Evolutionary conservation across 1,140 invertebrate species (phyloP), one percentile per base, ranked within the genome.

Genomic region (Tachypleus tridentatus): DNA sequence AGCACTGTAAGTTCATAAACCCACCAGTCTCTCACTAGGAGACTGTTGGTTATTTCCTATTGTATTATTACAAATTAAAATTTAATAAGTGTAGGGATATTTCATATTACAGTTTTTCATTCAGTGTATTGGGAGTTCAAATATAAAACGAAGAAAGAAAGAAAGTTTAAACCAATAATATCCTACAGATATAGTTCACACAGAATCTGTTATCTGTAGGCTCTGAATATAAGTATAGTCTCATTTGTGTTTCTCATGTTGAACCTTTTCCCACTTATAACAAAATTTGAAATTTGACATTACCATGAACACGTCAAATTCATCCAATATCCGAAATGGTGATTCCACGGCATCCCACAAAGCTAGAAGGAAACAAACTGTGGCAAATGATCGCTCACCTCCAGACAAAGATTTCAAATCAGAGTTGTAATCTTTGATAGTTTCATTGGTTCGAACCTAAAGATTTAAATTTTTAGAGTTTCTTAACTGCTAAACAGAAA

Each of bases 291-390:
- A 11, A 10, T 10, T 10, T 10, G 29, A 57, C 62, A 72, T 71
- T 72, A 80, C 94, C 89, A 98, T 97, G 75, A 94, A 99, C 0
- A 98, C 94, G 76, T 98, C 96, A 77, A 98, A 98, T 80, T 99
- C 96, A 76, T 98, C 96, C 57, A 98, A 80, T 74, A 97, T 93
- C 74, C 92, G 88, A 76, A 98, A 97, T 0, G 96, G 96, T 65
- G 91, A 83, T 67, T 88, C 84, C 71, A 91, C 87, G 61, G 86
- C 87, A 57, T 91, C 86, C 96, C 96, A 98, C 9, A 99, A 79
- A 4, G 95, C 84, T 72, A 98, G 83, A 64, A 99, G 85, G 73
- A 98, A 93, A 11, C 91, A 89, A 6, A 98, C 87, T 0, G 93
- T 98, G 1, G 92, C 87, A 78, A 89, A 98, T 4, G 94, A 97